phyloP scores from a whole-genome alignment of 2,113 vertebrate species.

The Isurus oxyrinchus region DNA sequence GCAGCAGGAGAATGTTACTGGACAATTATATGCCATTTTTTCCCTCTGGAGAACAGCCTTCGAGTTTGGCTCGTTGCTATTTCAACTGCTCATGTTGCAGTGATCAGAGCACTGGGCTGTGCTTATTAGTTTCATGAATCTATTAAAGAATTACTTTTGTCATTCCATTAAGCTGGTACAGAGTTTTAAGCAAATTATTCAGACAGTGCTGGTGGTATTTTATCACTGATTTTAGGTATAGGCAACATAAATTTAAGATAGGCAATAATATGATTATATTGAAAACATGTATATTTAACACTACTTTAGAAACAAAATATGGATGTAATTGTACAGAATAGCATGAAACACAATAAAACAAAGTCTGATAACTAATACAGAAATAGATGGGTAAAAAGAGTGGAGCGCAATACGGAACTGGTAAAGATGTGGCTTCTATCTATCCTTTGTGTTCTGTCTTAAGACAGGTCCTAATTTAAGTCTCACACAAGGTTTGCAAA shows the following conservation, averaged over 20 bases:
- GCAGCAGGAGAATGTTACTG: background rate
- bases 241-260: background rate
- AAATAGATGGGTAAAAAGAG: background rate
- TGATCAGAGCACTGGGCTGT: background rate
- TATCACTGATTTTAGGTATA: background rate
- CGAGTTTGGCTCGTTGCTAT: background rate
- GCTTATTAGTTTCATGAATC: background rate
- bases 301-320: background rate
- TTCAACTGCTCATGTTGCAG: conserved; percentile 7
- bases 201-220: background rate
- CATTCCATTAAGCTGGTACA: background rate
- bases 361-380: background rate
- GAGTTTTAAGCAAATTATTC: background rate
- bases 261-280: background rate
- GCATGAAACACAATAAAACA: background rate
- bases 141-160: background rate
- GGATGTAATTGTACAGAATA: background rate
- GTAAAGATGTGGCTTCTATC: background rate
- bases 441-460: background rate
- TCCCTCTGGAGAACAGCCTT: background rate
- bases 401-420: background rate
- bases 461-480: background rate
- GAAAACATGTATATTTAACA: background rate
- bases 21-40: background rate
- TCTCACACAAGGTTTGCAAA: background rate